These are phyloP conservation scores for Lepilemur ruficaudatus DNA, from an alignment of 2,797 vertebrate genomes.

Conservation along the genomic window DNA sequence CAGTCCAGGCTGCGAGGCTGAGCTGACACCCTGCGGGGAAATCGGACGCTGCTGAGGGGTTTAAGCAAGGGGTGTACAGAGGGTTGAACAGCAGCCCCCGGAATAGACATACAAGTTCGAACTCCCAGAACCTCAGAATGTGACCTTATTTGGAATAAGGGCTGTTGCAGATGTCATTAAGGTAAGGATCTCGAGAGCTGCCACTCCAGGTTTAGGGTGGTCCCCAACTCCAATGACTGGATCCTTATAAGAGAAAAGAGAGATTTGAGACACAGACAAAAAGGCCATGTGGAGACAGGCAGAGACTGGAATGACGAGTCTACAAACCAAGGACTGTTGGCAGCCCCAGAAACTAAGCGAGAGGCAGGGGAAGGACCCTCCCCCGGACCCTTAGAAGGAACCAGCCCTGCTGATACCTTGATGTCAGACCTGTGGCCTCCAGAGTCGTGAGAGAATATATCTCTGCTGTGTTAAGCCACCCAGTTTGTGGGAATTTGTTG, in stretches of 20 bases:
- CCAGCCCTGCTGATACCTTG: accelerated
- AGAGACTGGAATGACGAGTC: accelerated
- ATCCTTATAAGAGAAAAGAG: not conserved
- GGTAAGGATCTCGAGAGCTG: not conserved
- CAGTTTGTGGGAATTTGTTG: no score
- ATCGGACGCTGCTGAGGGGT: no score
- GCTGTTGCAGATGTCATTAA: not conserved
- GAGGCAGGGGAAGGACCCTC: not conserved
- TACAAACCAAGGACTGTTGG: not conserved
- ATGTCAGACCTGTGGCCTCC: not conserved
- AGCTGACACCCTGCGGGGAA: not conserved
- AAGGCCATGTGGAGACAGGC: not conserved
- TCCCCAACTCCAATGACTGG: not conserved
- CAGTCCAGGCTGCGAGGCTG: not conserved
- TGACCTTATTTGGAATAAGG: not conserved
- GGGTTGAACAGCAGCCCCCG: not conserved
- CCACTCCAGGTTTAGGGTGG: not conserved
- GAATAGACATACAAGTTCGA: not conserved
- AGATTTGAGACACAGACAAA: not conserved
- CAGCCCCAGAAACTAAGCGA: not conserved
- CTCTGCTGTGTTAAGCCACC: not conserved
- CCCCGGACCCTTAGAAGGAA: not conserved
- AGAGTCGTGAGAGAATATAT: not conserved
- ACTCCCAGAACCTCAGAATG: not conserved
- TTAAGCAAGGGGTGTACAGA: not conserved